phyloP scores from a whole-genome alignment of 1,140 invertebrate genomes.

The Pseudoatta argentina region DNA sequence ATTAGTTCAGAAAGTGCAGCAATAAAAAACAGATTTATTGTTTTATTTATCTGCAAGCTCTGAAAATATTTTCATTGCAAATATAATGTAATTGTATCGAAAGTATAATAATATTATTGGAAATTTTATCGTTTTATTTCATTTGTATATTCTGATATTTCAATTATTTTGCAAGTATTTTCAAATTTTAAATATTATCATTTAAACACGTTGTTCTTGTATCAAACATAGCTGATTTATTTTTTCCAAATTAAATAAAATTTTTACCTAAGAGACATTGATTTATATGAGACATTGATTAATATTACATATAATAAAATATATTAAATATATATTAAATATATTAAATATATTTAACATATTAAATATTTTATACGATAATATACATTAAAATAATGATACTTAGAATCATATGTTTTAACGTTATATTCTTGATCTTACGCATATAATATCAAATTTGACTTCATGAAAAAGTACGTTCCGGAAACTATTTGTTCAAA shows the following conservation, averaged over 20 bases:
- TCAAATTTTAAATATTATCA: neutral
- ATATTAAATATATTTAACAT: too few species aligned
- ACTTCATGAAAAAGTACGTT: neutral
- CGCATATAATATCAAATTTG: neutral
- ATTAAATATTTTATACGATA: slow-evolving; percentile 26
- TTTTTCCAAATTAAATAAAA: slow-evolving; percentile 10
- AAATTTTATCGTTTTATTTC: slow-evolving; percentile 2
- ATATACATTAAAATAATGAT: neutral
- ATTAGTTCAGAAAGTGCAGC: too few species aligned
- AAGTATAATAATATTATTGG: neutral
- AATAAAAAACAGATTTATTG: too few species aligned
- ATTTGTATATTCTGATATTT: neutral
- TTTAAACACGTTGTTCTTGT: neutral
- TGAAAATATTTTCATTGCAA: neutral
- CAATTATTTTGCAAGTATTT: neutral
- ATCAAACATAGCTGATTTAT: neutral
- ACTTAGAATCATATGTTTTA: neutral
- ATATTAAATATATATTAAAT: neutral
- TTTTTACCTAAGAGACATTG: neutral
- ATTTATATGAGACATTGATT: neutral
- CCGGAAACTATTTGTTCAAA: neutral
- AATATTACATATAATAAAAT: neutral
- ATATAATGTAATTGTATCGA: neutral
- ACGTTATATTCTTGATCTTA: neutral
- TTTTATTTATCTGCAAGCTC: neutral